Percentiles rank a stretch among this genome's conserved stretches.
phyloP scores from a whole-genome alignment of 1,140 invertebrate species.

The Papilio glaucus region DNA sequence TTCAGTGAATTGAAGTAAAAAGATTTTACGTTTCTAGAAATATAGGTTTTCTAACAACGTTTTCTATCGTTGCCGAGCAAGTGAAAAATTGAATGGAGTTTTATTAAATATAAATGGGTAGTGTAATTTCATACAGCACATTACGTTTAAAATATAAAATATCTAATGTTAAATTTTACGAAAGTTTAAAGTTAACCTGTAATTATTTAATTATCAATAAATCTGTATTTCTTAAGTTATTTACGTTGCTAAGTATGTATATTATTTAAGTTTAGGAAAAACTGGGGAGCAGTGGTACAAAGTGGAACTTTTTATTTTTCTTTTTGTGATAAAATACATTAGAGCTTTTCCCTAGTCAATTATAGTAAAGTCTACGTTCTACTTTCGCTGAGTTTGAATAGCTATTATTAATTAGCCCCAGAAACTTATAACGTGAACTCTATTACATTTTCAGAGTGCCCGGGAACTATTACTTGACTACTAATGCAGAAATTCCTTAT shows the following conservation, averaged over 20 bases:
- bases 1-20: background rate
- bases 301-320: no score
- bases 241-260: no score
- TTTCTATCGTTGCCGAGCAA: background rate
- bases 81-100: no score
- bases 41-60: background rate
- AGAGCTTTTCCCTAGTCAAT: conserved; percentile 13
- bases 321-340: conserved; percentile 1
- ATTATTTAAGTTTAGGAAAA: no score
- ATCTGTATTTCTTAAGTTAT: no score
- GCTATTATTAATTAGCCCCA: conserved; percentile 14
- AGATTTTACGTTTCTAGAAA: background rate
- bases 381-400: conserved; percentile 6
- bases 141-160: no score
- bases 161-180: no score
- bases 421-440: conserved; percentile 26
- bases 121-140: no score
- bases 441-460: conserved; percentile 57
- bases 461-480: conserved; percentile 71
- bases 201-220: no score
- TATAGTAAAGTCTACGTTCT: conserved; percentile 4
- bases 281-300: no score
- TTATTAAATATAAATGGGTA: no score
- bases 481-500: conserved; percentile 57
- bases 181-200: no score